These are phyloP conservation scores for Oscheius sp. DNA, from an alignment of 2,888 invertebrate species.

Conservation along the genomic window DNA sequence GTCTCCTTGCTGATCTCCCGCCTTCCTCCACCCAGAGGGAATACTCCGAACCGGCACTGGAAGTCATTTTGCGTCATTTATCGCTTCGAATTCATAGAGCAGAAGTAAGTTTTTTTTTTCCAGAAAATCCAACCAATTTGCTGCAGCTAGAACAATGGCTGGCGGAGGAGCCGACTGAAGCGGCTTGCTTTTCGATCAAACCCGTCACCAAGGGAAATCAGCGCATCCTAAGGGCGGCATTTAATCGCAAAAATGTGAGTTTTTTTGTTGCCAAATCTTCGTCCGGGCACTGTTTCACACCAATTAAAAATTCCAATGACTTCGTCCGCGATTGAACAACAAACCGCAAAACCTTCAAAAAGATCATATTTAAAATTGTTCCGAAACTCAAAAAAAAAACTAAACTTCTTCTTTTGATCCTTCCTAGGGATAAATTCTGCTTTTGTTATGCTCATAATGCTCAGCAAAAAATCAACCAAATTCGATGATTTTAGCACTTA, in stretches of 20 bases:
- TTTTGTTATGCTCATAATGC: no score
- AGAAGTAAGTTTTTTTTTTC: constrained; percentile 15
- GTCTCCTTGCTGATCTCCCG: constrained; percentile 32
- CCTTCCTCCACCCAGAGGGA: constrained; percentile 27
- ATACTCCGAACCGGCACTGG: constrained; percentile 40
- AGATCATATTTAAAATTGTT: no score
- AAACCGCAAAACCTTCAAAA: no score
- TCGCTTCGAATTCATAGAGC: constrained; percentile 35
- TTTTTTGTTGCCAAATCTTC: background rate
- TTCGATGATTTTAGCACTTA: no score
- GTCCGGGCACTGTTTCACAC: no score
- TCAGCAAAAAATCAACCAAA: no score
- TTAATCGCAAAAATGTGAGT: constrained; percentile 41
- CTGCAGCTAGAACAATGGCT: constrained; percentile 48
- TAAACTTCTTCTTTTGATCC: no score
- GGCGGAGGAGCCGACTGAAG: constrained; percentile 34
- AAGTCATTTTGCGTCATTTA: constrained; percentile 43
- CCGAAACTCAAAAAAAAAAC: no score
- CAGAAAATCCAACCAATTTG: background rate
- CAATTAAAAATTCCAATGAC: no score
- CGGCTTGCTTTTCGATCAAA: constrained; percentile 43
- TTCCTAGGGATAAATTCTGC: no score
- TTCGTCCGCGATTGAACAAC: no score
- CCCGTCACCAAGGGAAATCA: constrained; percentile 34
- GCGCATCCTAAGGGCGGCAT: constrained; percentile 34